These are phyloP conservation scores for Orbicella faveolata DNA, from an alignment of 64 coral and sea anemone species.

Conservation along the genomic window DNA sequence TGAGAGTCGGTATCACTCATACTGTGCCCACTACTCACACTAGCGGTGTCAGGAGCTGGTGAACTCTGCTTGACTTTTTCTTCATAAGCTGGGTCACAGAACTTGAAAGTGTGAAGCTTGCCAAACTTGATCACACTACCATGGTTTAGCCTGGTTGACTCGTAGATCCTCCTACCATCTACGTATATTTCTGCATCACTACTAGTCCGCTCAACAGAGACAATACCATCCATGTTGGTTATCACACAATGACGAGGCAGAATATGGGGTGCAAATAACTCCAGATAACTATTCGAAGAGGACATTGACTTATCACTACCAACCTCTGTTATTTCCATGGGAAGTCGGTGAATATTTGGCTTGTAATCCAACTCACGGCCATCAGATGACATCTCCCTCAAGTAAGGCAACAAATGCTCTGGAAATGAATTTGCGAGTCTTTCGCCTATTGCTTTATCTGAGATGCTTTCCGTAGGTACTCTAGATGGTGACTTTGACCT, in stretches of 20 bases:
- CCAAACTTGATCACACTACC: slow-evolving; percentile 77
- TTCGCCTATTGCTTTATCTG: slow-evolving; percentile 65
- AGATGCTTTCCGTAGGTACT: slow-evolving; percentile 61
- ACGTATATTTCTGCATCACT: slow-evolving; percentile 78
- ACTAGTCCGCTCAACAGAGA: slow-evolving; percentile 70
- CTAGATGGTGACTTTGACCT: slow-evolving; percentile 81
- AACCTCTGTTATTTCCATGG: slow-evolving; percentile 88
- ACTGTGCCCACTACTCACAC: slow-evolving; percentile 55
- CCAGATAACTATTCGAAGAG: slow-evolving; percentile 66
- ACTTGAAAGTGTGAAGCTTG: slow-evolving; percentile 61
- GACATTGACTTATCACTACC: slow-evolving; percentile 86
- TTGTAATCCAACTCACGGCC: slow-evolving; percentile 65
- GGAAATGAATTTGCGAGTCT: slow-evolving; percentile 69
- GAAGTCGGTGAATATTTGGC: slow-evolving; percentile 57
- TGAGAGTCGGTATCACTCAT: slow-evolving; percentile 54
- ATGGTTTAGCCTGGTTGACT: slow-evolving; percentile 72
- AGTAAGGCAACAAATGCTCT: slow-evolving; percentile 81
- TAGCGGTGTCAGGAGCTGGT: slow-evolving; percentile 34
- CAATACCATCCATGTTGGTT: slow-evolving; percentile 80
- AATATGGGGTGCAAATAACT: slow-evolving; percentile 61
- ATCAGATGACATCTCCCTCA: slow-evolving; percentile 74
- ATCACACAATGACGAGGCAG: slow-evolving; percentile 88
- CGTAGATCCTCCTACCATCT: slow-evolving; percentile 80
- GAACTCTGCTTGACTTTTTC: slow-evolving; percentile 53
- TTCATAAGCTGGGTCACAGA: slow-evolving; percentile 81